These are phyloP conservation scores for Cochlearius cochlearius DNA, from an alignment of 2,113 vertebrate species.

Conservation along the genomic window DNA sequence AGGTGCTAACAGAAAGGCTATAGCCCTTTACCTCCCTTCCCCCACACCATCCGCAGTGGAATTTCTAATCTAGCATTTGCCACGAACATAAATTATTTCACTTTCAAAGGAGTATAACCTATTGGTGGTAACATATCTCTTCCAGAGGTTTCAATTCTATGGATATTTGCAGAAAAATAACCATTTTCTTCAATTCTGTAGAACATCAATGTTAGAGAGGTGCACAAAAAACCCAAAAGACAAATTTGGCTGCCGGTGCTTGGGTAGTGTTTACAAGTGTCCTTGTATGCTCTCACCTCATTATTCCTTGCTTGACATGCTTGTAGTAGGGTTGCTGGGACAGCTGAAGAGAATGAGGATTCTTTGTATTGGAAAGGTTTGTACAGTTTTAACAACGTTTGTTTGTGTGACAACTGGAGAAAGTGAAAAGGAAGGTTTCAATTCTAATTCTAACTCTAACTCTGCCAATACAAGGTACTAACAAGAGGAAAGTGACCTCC, in stretches of 20 bases:
- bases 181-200: background rate
- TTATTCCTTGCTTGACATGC: background rate
- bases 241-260: background rate
- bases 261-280: background rate
- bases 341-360: background rate
- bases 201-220: background rate
- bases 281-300: background rate
- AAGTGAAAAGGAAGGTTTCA: background rate
- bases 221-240: background rate
- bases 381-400: background rate
- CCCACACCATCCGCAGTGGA: background rate
- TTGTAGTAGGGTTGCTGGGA: background rate
- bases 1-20: background rate
- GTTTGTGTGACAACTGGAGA: background rate
- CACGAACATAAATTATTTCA: background rate
- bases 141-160: background rate
- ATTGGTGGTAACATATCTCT: background rate
- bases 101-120: background rate
- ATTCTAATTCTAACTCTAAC: background rate
- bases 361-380: background rate
- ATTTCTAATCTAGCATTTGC: background rate
- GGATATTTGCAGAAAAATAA: background rate
- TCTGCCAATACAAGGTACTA: background rate
- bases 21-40: background rate
- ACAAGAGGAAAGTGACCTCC: background rate